Base-by-base conservation (phyloP, 2,888 invertebrate genomes). In the Myathropa florea region DNA sequence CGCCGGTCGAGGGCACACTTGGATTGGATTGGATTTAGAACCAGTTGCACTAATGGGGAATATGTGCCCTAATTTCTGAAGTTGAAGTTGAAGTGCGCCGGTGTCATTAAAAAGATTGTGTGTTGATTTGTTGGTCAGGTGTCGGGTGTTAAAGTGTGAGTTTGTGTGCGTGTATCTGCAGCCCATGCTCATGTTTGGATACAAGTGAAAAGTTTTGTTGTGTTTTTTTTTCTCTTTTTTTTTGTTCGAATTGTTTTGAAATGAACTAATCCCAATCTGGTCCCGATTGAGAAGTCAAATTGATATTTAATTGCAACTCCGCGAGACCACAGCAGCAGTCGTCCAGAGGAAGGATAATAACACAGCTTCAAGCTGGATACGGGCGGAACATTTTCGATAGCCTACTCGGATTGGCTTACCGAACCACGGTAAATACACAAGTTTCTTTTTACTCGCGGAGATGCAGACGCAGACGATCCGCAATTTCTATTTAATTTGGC, bases 381-480 rank as follows among this genome's bases (percentile, higher is more conserved):
- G 87, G 91, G 91, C 82, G 91, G 91, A 89, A 90, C 91, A 88
- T 93, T 91, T 89, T 91, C 92, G 83, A 90, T 93, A 88, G 92
- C 92, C 89, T 93, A 93, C 88, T 91, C 92, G 88, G 92, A 92
- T 89, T 93, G 93, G 93, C 91, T 92, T 87, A 90, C 91, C 82
- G 93, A 93, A 87, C 90, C 92, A 90, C 92, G 92, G 92, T 92
- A 92, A 89, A 72, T 82, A 75, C 57, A 59, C 57, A 59, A 9
- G 9, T 36, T 73, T 21, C 63, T 24, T 21, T 57, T 18, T 21
- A 12, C 36, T 23, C 46, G 63, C n/a, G n/a, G n/a, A n/a, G n/a
- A n/a, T n/a, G n/a, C n/a, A n/a, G n/a, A n/a, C 18, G 33, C 24
- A 14, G 65, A 24, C 21, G 4, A 21, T 63, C 57, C 46, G 30